Evolutionary conservation across 2,888 invertebrate genomes (phyloP).

Genomic region (Troides oblongomaculatus): DNA sequence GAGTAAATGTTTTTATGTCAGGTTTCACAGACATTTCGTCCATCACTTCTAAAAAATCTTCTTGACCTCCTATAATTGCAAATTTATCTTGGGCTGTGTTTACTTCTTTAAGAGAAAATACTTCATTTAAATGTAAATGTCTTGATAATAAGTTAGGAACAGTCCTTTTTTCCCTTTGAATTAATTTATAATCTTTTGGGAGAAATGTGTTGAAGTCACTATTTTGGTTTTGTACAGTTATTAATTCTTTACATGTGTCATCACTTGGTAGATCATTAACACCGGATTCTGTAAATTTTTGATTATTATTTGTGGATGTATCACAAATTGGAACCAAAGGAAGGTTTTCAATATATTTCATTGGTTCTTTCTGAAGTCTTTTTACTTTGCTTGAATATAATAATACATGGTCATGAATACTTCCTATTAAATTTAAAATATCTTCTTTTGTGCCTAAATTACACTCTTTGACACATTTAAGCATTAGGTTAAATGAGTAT

Average conservation of each 20-base stretch:
- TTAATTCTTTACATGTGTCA: conserved; percentile 27
- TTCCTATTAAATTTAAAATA: conserved; percentile 74
- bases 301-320: neutral
- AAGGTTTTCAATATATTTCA: conserved; percentile 3
- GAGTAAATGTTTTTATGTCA: conserved; percentile 88
- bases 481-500: conserved; percentile 88
- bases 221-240: conserved; percentile 32
- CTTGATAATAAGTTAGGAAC: conserved; percentile 84
- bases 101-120: conserved; percentile 81
- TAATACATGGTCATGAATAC: conserved; percentile 49
- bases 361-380: conserved; percentile 36
- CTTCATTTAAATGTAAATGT: conserved; percentile 80
- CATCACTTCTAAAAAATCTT: conserved; percentile 89
- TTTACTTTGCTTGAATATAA: conserved; percentile 33
- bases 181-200: conserved; percentile 29
- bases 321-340: neutral
- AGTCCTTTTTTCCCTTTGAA: conserved; percentile 39
- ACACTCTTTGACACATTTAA: conserved; percentile 90
- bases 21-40: conserved; percentile 82
- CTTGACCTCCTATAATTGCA: conserved; percentile 88
- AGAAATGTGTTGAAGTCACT: conserved; percentile 28
- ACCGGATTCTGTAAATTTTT: neutral
- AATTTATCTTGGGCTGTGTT: conserved; percentile 83
- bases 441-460: conserved; percentile 84
- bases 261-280: neutral